These are phyloP conservation scores for Anoplophora glabripennis DNA, from an alignment of 1,140 invertebrate species.

Conservation along the genomic window DNA sequence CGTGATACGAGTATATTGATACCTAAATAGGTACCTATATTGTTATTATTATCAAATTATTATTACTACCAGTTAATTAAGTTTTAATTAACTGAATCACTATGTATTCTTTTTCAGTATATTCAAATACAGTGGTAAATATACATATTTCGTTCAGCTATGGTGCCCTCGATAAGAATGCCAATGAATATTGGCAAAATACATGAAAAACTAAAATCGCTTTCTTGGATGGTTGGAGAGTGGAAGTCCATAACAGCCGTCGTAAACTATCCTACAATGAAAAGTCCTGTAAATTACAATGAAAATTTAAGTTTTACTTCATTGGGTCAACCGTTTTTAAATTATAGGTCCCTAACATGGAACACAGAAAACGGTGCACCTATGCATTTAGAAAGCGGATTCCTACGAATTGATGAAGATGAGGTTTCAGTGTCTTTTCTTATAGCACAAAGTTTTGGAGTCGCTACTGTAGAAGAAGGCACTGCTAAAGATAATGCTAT, in stretches of 20 bases:
- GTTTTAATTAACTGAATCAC: too few relatives aligned
- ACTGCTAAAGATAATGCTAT: conserved; percentile 22
- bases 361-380: conserved; percentile 56
- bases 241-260: conserved; percentile 57
- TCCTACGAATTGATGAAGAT: conserved; percentile 59
- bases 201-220: conserved; percentile 19
- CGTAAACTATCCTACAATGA: conserved; percentile 61
- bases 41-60: too few relatives aligned
- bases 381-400: conserved; percentile 66
- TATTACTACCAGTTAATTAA: too few relatives aligned
- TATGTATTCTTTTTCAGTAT: too few relatives aligned
- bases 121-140: too few relatives aligned
- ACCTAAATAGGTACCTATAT: too few relatives aligned
- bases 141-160: too few relatives aligned
- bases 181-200: conserved; percentile 1
- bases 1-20: too few relatives aligned
- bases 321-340: conserved; percentile 62
- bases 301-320: conserved; percentile 61
- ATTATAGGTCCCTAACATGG: conserved; percentile 56
- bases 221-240: conserved; percentile 54
- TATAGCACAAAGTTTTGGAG: conserved; percentile 61
- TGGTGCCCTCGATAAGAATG: too few relatives aligned
- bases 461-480: conserved; percentile 60
- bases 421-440: conserved; percentile 58
- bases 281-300: conserved; percentile 56